Base-by-base conservation (phyloP, 2,888 invertebrate genomes). In the Oegoconia quadripuncta region DNA sequence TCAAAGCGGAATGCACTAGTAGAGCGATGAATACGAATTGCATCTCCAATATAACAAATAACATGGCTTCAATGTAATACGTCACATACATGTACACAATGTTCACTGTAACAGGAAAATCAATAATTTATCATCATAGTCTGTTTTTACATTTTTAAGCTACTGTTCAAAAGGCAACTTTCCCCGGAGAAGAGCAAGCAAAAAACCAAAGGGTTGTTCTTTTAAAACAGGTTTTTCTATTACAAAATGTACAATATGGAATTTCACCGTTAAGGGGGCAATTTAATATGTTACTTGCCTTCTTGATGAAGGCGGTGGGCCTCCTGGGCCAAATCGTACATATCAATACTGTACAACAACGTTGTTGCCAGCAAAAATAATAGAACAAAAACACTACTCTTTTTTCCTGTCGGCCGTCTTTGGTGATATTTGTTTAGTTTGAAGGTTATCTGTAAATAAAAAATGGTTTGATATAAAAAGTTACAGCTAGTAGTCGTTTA, bases 1-100 rank as follows among this genome's bases (percentile, higher is more conserved):
- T 55, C 34, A 88, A 70, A 18, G 84, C 70, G 8, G 77, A 66
- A 20, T 74, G 71, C 1, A 88, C 64, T 32, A 78, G 74, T 30
- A 78, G 68, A 0, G 76, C 68, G 1, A 71, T 57, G 25, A 84
- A 55, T 12, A 78, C 75, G 39, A 87, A 89, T 37, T 86, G 88
- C 2, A 88, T 59, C 39, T 84, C 78, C 27, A 84, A 28, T 0
- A 61, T 17, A 12, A 59, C 46, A 9, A 43, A 14, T 4, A 62
- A 44, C 14, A 53, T 25, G 20, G 52, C 54, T 3, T 49, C 44
- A 5, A 54, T 32, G 42, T 60, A 61, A 44, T 59, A 67, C 20
- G 50, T 49, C 4, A 41, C 35, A 23, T 65, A 59, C 44, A 63
- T 22, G 18, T 28, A 31, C 6, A 50, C 42, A 5, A 52, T 39